Conservation (phyloP, 2,888 invertebrate genomes). For the Camptogramma bilineatum region DNA sequence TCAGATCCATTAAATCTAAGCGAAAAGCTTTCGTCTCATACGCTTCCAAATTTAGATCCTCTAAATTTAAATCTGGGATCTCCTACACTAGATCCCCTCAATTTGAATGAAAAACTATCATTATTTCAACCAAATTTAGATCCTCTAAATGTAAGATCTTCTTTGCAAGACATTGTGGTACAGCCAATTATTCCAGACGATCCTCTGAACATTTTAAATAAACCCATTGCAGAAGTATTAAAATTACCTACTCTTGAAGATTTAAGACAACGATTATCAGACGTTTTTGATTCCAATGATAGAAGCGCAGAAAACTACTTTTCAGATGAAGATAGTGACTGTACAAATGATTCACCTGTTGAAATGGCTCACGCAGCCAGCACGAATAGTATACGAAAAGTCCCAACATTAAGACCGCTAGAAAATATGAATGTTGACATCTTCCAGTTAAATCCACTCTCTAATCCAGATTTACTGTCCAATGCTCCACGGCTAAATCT, state of each 20-base stretch:
- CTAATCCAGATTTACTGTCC: constrained; percentile 34
- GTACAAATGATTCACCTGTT: constrained; percentile 40
- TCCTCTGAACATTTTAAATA: constrained; percentile 35
- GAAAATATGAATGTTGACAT: constrained; percentile 57
- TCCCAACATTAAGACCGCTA: constrained; percentile 47
- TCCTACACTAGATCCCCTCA: constrained; percentile 32
- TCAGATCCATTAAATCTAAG: constrained; percentile 27
- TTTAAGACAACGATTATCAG: constrained; percentile 48
- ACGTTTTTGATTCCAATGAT: constrained; percentile 50
- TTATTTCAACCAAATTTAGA: constrained; percentile 24
- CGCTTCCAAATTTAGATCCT: constrained; percentile 12
- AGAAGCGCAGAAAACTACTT: constrained; percentile 38
- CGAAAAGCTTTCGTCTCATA: constrained; percentile 32
- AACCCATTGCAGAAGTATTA: constrained; percentile 40
- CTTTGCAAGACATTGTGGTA: constrained; percentile 22
- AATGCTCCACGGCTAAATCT: constrained; percentile 52
- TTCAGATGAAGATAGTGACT: constrained; percentile 37
- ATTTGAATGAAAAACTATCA: constrained; percentile 16
- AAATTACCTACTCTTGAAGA: constrained; percentile 53
- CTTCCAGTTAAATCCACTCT: constrained; percentile 53
- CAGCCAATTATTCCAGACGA: constrained; percentile 16
- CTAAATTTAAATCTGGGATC: constrained; percentile 23
- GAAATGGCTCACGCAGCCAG: constrained; percentile 54
- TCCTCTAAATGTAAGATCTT: constrained; percentile 24
- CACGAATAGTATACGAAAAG: constrained; percentile 41